Base-by-base conservation (phyloP, 2,888 invertebrate genomes). In the Merodon equestris region DNA sequence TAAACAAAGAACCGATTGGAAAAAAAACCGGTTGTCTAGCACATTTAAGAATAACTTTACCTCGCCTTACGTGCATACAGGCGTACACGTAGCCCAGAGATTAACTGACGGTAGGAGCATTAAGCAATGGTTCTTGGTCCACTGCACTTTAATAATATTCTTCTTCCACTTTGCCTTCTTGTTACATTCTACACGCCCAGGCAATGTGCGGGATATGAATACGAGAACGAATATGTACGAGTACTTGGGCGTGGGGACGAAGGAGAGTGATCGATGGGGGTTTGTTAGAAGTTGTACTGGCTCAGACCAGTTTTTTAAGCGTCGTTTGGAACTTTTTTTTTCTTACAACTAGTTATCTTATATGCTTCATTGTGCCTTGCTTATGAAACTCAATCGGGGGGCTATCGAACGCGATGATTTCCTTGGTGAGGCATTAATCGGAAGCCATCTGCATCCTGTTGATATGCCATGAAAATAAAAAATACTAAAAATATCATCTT, bases 101-200 rank as follows among this genome's bases (percentile, higher is more conserved):
- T n/a, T 53, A 10, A 40, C 19, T 42, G 42, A 48, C 38, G 38
- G 34, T 45, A 47, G 63, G 44, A 42, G 63, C n/a, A n/a, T n/a
- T n/a, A n/a, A 61, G 72, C 77, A 77, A 63, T 68, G 48, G 27
- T 79, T 79, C 68, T 79, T 74, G 79, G 79, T 79, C 79, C 79
- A 79, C 68, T 79, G 79, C 79, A 79, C 68, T 70, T 60, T 45
- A 67, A 56, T 64, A 64, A 74, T 74, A 66, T 74, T 19, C 44
- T 5, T 18, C 9, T 34, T 13, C 50, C 34, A 27, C 27, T 27
- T 27, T 27, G 27, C 27, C 27, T 27, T 27, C 27, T 27, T 27
- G 27, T 27, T 27, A 27, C 27, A 27, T 27, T 27, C 27, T 27
- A 27, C 27, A 27, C 27, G 27, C 27, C 27, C 27, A 27, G 7